Conservation (phyloP, 2,797 vertebrate species). For the Ficedula albicollis region DNA sequence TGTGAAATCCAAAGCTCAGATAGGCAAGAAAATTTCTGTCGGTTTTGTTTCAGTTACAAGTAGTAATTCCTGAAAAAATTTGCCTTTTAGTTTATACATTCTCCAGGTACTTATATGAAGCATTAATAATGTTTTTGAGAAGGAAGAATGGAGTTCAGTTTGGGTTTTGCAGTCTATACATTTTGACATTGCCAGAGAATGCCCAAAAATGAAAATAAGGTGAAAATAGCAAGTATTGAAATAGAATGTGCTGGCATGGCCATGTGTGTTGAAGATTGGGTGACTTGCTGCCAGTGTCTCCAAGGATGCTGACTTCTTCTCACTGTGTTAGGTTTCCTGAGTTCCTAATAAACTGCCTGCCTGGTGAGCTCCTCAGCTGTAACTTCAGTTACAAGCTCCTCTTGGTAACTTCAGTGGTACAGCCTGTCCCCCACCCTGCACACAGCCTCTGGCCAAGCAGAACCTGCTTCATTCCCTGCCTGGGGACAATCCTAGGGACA, state of each 20-base stretch:
- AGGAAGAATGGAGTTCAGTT: not conserved
- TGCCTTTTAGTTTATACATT: not conserved
- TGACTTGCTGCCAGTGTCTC: not conserved
- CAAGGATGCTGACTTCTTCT: not conserved
- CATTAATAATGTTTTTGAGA: not conserved
- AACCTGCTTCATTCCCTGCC: not conserved
- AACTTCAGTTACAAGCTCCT: no score
- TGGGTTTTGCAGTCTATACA: not conserved
- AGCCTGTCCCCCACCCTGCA: not conserved
- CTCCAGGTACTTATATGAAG: not conserved
- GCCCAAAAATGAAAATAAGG: constrained; percentile 4
- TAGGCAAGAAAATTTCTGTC: not conserved
- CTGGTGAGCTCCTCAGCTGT: not conserved
- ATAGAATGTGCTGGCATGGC: not conserved
- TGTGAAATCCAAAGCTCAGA: not conserved
- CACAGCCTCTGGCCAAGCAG: not conserved
- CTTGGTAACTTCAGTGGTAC: not conserved
- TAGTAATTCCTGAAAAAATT: constrained; percentile 1
- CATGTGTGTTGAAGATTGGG: not conserved
- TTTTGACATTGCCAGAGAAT: not conserved
- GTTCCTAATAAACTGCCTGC: not conserved
- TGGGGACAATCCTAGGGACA: not conserved
- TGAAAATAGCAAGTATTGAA: constrained; percentile 33
- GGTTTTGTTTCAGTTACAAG: constrained; percentile 33
- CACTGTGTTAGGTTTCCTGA: not conserved